A percentile compares a stretch with the other conserved stretches of the same genome.
Conservation (phyloP, 2,113 vertebrate species). For the Neodontobutis hainanensis region DNA sequence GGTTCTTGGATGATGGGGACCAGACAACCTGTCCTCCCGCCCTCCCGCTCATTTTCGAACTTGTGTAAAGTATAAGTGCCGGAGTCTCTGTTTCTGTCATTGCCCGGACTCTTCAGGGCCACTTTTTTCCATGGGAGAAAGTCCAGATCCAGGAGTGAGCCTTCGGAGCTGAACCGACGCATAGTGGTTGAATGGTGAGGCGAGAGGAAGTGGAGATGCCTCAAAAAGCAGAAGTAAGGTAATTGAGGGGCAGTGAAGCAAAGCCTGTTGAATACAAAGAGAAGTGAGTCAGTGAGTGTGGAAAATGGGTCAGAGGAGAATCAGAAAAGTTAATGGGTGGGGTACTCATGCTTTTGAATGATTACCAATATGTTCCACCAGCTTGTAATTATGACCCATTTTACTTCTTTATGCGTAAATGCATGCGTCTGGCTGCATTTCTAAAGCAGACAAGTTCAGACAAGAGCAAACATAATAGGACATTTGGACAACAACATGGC, state of each 20-base stretch:
- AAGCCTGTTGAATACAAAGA: neutral
- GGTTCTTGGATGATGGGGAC: constrained; percentile 42
- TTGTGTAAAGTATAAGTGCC: constrained; percentile 16
- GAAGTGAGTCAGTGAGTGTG: neutral
- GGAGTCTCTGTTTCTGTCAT: neutral
- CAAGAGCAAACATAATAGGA: neutral
- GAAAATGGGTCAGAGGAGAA: constrained; percentile 13
- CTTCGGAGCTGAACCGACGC: constrained; percentile 79
- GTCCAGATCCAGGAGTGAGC: constrained; percentile 75
- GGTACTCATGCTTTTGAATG: neutral
- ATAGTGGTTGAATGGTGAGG: constrained; percentile 43
- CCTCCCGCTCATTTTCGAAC: neutral
- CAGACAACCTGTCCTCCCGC: neutral
- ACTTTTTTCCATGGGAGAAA: constrained; percentile 57
- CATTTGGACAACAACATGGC: neutral
- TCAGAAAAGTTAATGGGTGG: neutral
- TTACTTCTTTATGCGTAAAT: neutral
- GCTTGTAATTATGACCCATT: neutral
- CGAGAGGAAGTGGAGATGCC: neutral
- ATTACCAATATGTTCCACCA: neutral
- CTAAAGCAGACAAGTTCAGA: neutral
- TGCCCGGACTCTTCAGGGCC: constrained; percentile 7
- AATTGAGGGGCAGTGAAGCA: constrained; percentile 7
- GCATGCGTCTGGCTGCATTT: too few species aligned
- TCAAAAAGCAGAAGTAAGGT: constrained; percentile 3